Evolutionary conservation across 2,113 vertebrate species (phyloP).

Genomic region (Proteles cristata): DNA sequence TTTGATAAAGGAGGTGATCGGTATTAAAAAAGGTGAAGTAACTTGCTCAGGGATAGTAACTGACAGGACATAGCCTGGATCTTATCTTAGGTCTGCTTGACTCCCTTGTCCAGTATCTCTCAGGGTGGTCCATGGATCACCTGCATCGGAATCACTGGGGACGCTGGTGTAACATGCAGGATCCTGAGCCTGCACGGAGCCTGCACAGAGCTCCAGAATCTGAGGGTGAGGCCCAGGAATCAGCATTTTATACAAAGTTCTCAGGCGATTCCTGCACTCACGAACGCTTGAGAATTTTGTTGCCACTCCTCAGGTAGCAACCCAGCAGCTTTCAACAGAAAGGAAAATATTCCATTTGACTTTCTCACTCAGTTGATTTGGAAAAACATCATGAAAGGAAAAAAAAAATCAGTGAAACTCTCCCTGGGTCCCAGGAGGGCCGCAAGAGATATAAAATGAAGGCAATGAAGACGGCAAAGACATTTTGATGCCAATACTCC

Average conservation of each 20-base stretch:
- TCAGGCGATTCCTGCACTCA: background rate
- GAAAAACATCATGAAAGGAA: constrained; percentile 13
- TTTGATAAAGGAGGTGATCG: constrained; percentile 2
- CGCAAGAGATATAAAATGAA: constrained; percentile 35
- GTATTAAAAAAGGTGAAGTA: background rate
- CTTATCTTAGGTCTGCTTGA: background rate
- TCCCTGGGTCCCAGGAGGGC: constrained; percentile 57
- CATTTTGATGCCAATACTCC: constrained; percentile 66
- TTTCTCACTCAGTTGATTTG: constrained; percentile 43
- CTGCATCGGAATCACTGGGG: background rate
- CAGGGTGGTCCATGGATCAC: too few relatives aligned
- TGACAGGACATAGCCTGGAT: background rate
- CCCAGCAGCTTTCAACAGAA: background rate
- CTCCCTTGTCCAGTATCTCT: background rate
- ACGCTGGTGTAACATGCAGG: background rate
- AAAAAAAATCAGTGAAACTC: constrained; percentile 9
- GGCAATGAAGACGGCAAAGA: constrained; percentile 65
- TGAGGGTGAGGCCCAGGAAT: background rate
- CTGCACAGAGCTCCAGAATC: background rate
- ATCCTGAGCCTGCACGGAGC: too few relatives aligned
- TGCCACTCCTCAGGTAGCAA: background rate
- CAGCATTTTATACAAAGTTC: background rate
- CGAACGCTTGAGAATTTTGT: background rate
- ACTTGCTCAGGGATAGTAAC: background rate
- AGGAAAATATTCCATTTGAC: constrained; percentile 40